Evolutionary conservation across 2,888 invertebrate species (phyloP), one percentile per base, ranked within the genome.

Genomic region (Anoncus sp.): DNA sequence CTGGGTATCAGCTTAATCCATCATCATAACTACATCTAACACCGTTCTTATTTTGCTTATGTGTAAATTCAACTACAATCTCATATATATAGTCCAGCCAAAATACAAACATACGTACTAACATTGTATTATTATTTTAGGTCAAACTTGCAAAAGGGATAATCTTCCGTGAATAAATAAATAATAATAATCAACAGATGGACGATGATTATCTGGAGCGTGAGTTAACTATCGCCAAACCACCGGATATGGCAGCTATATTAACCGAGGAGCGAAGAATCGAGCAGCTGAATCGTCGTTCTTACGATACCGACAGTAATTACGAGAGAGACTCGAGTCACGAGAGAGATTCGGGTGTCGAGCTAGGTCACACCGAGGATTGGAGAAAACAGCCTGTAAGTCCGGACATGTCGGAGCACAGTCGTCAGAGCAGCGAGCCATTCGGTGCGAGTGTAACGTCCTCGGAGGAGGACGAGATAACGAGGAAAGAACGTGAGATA

Each of bases 361-460:
- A 95, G 86, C 92, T 95, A 10, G 95, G 95, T 77, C 91, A 91
- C 79, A 88, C 88, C 10, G 91, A 91, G 67, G 91, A 91, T 40
- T 91, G 91, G 91, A 82, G 86, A 9, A 91, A 91, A 73, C 90
- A 90, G 70, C 88, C 90, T 2, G 87, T 90, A 27, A 91, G 91
- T 55, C 91, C 91, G 0, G 91, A 90, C 75, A 91, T 91, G 90
- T 91, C 91, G 0, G 94, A 95, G 84, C 96, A 96, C 86, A 96
- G 96, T 86, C 94, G 96, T 84, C 96, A 96, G 89, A 96, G 96
- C 87, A 96, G 96, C 90, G 96, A 96, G 91, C 95, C 95, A 4
- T 95, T 95, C 90, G 92, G 92, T 12, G 95, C 95, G 9, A 94
- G 94, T 86, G 93, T 95, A 60, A 95, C 95, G 45, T 96, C 96